phyloP scores from a whole-genome alignment of 2,113 vertebrate genomes.

The Paralichthys olivaceus region DNA sequence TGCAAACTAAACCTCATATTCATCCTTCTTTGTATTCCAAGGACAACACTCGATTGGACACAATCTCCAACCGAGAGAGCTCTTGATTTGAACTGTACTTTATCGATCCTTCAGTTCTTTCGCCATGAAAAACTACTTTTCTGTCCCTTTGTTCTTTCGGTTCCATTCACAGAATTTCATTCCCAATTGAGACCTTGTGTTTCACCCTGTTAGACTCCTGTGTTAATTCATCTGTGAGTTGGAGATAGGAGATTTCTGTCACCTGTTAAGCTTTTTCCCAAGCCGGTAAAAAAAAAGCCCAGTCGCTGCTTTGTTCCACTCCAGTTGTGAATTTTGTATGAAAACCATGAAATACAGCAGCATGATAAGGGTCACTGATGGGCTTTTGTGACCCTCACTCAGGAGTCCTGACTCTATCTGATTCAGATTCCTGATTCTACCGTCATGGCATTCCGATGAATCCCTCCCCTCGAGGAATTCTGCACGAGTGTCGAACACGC shows the following conservation, averaged over 20 bases:
- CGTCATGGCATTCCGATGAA: neutral
- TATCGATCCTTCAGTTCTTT: slow-evolving; percentile 64
- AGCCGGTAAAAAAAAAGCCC: slow-evolving; percentile 27
- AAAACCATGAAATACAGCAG: slow-evolving; percentile 36
- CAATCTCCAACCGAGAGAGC: slow-evolving; percentile 61
- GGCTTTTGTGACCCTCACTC: slow-evolving; percentile 13
- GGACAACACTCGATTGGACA: slow-evolving; percentile 46
- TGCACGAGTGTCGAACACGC: neutral
- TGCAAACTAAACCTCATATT: slow-evolving; percentile 43
- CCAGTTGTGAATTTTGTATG: slow-evolving; percentile 37
- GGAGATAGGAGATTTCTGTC: slow-evolving; percentile 49
- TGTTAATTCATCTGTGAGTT: slow-evolving; percentile 63
- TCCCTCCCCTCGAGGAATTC: neutral
- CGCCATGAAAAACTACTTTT: slow-evolving; percentile 55
- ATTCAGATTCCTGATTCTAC: neutral
- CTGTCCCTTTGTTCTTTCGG: slow-evolving; percentile 40
- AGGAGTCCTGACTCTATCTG: neutral
- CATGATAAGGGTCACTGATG: slow-evolving; percentile 26
- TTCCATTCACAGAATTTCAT: slow-evolving; percentile 47
- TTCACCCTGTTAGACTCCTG: slow-evolving; percentile 24
- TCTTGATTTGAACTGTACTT: slow-evolving; percentile 64
- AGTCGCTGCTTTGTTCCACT: slow-evolving; percentile 11
- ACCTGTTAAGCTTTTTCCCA: slow-evolving; percentile 37
- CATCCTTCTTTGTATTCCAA: slow-evolving; percentile 64
- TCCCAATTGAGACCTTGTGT: slow-evolving; percentile 50